Conservation (phyloP, 2,888 invertebrate species). For the Calameuta filiformis region DNA sequence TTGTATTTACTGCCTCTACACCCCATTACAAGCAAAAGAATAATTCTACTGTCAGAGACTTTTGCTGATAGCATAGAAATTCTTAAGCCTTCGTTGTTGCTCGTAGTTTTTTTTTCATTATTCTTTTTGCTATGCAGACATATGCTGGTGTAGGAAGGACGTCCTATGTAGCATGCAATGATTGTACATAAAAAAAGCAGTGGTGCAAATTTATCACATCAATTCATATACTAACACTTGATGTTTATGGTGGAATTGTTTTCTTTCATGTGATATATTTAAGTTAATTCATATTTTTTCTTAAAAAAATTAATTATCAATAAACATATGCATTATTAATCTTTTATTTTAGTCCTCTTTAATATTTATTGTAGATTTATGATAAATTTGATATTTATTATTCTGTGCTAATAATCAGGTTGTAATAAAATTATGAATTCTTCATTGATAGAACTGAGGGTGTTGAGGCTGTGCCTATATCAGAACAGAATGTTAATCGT, state of each 20-base stretch:
- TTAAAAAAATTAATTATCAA: not conserved
- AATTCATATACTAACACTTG: not conserved
- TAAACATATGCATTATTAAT: not conserved
- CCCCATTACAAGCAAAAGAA: not conserved
- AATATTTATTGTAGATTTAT: not conserved
- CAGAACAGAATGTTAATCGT: constrained; percentile 84
- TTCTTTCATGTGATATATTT: not conserved
- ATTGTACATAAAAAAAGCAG: not conserved
- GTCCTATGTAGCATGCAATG: not conserved
- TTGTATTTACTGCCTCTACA: not conserved
- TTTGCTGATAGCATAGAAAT: not conserved
- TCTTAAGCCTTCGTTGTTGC: not conserved
- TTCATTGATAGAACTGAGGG: constrained; percentile 65
- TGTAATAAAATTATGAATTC: not conserved
- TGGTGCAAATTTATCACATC: not conserved
- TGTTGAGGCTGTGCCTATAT: constrained; percentile 76
- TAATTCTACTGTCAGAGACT: not conserved
- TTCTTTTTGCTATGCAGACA: not conserved
- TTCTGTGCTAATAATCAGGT: not conserved
- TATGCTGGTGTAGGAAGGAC: not conserved
- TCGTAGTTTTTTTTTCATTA: not conserved
- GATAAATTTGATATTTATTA: not conserved
- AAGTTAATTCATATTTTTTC: not conserved
- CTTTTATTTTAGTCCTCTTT: not conserved
- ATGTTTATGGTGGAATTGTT: not conserved